These are phyloP conservation scores for Zeugodacus cucurbitae DNA, from an alignment of 1,140 invertebrate genomes.

Conservation along the genomic window DNA sequence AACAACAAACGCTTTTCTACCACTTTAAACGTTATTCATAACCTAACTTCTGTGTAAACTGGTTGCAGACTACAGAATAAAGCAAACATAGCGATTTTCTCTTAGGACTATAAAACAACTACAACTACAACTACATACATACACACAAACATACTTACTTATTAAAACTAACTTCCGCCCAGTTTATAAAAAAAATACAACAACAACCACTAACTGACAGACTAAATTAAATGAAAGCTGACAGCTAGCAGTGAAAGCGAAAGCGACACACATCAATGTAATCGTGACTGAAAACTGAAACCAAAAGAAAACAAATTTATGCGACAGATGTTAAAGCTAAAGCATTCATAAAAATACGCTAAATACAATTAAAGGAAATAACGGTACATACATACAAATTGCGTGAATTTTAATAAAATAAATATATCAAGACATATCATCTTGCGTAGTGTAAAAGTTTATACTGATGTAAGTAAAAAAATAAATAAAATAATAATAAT, in stretches of 20 bases:
- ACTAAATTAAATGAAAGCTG: not conserved
- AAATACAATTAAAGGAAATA: not conserved
- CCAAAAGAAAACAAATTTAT: not conserved
- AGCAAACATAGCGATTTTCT: not conserved
- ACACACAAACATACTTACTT: not conserved
- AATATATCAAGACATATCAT: slow-evolving; percentile 33
- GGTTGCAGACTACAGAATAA: not conserved
- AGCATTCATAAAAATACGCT: not conserved
- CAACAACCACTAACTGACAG: not conserved
- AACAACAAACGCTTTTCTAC: slow-evolving; percentile 22
- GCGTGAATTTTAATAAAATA: not conserved
- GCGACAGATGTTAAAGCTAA: not conserved
- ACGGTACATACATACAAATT: not conserved
- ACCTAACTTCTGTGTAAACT: not conserved
- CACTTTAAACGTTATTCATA: not conserved
- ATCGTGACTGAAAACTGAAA: not conserved
- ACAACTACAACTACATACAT: not conserved
- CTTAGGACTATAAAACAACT: not conserved
- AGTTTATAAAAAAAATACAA: not conserved
- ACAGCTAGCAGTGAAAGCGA: not conserved
- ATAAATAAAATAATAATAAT: not conserved
- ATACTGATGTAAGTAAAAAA: not conserved
- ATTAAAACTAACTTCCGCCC: slow-evolving; percentile 28
- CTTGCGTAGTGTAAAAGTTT: not conserved
- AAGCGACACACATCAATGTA: not conserved